Evolutionary conservation across 2,113 vertebrate species (phyloP), one percentile per base, ranked within the genome.

Genomic region (Mohoua ochrocephala): DNA sequence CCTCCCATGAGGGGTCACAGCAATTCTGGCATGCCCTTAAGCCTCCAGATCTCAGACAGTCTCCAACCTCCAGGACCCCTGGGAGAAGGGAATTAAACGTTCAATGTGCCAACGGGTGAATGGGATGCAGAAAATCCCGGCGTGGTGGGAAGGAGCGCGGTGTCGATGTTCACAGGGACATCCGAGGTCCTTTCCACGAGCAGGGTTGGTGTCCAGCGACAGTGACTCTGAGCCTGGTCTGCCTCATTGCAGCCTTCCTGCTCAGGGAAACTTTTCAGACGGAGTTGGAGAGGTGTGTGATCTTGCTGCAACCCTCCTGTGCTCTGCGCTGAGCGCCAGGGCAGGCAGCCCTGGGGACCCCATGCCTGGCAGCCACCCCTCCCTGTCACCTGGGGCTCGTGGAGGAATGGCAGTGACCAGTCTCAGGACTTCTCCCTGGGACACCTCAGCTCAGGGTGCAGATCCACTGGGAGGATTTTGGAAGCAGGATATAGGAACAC

Each of bases 321-420:
- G 4, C 28, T 11, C 24, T 28, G 45, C 5, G 2, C n/a, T 22
- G 44, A 27, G 23, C 31, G 42, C 57, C 39, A 41, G 90, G 35
- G n/a, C 54, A 81, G 69, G 28, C 45, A 93, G 82, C 35, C 20
- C 2, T 1, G n/a, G 1, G 54, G 35, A n/a, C 50, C 61, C 31
- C 9, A 1, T 26, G 39, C 54, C 60, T 33, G 84, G 67, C 57
- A 22, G 11, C 9, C 37, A 44, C 2, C 5, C 10, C 28, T 5
- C 22, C 0, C 0, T 20, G 39, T 18, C n/a, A 9, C 50, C 45
- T 1, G 1, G n/a, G 45, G 28, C 59, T 84, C 0, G 0, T 17
- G 28, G 30, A 3, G 1, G 22, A 31, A 33, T 30, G 44, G 18
- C 70, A 67, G 52, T 0, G 4, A 31, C 52, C 70, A 26, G 1